phyloP scores from a whole-genome alignment of 2,113 vertebrate genomes.

The Lepus timidus region DNA sequence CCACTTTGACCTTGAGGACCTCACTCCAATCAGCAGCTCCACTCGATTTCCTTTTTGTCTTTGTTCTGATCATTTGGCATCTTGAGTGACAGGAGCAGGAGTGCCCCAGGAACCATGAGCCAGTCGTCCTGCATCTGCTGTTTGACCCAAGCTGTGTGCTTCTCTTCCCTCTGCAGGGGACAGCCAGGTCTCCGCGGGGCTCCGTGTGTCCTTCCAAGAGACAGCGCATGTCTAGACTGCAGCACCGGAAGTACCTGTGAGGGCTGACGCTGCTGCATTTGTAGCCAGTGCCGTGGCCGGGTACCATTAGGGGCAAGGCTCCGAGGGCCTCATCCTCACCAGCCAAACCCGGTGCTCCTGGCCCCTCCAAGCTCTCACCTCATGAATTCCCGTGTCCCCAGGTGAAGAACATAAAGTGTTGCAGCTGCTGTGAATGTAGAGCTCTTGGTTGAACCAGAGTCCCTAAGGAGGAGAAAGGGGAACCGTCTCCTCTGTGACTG shows the following conservation, averaged over 20 bases:
- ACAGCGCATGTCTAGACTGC: neutral
- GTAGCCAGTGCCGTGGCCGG: neutral
- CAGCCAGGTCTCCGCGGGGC: neutral
- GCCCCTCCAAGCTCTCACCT: accelerated
- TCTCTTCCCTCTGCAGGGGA: neutral
- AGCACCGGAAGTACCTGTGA: neutral
- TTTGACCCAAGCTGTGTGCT: neutral
- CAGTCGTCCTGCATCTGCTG: neutral
- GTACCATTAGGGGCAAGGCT: neutral
- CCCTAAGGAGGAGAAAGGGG: neutral
- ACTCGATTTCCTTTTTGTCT: neutral
- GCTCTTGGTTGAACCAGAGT: neutral
- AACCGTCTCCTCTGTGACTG: neutral
- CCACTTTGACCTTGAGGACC: neutral
- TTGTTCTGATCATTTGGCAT: neutral
- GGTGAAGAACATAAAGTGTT: neutral
- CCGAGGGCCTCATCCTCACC: neutral
- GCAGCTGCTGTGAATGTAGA: neutral
- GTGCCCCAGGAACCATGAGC: neutral
- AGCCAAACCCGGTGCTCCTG: accelerated
- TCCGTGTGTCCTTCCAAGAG: neutral
- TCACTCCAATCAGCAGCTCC: neutral
- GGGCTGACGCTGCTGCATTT: neutral
- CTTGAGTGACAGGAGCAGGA: neutral
- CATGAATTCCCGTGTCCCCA: accelerated